phyloP scores from a whole-genome alignment of 2,113 vertebrate species.

The Phoxinus phoxinus region DNA sequence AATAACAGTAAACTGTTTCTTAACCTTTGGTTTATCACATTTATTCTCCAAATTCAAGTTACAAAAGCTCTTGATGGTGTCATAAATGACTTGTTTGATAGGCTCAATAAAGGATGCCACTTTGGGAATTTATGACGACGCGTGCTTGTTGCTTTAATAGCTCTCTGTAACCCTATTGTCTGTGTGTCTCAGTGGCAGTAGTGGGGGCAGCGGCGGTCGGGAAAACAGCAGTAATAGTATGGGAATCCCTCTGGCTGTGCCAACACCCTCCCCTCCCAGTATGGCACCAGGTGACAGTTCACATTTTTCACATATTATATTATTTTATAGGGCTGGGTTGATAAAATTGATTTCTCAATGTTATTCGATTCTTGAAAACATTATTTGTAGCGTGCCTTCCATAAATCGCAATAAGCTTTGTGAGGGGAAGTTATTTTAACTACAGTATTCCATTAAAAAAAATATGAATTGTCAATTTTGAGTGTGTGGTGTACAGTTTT shows the following conservation, averaged over 20 bases:
- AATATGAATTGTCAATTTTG: too few relatives aligned
- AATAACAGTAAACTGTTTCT: neutral
- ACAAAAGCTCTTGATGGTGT: neutral
- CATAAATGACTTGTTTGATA: neutral
- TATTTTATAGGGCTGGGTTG: neutral
- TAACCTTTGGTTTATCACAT: neutral
- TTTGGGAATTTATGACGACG: neutral
- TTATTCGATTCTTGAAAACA: neutral
- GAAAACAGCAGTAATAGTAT: constrained; percentile 93
- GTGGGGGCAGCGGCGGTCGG: constrained; percentile 93
- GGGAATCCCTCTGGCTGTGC: constrained; percentile 94
- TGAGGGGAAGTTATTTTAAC: too few relatives aligned
- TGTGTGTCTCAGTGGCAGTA: constrained; percentile 83
- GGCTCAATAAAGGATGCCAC: neutral
- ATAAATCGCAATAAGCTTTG: too few relatives aligned
- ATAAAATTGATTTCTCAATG: neutral
- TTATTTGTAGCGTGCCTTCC: too few relatives aligned
- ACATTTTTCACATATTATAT: neutral
- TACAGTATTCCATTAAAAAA: too few relatives aligned
- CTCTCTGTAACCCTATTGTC: neutral
- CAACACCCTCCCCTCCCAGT: constrained; percentile 94
- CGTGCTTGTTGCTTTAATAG: neutral
- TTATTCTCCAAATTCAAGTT: neutral
- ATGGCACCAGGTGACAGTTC: constrained; percentile 83
- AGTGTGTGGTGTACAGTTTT: too few relatives aligned